Percentiles rank a stretch among this genome's conserved stretches.
Conservation (phyloP, 1,140 invertebrate species). For the Bilobella aurantiaca region DNA sequence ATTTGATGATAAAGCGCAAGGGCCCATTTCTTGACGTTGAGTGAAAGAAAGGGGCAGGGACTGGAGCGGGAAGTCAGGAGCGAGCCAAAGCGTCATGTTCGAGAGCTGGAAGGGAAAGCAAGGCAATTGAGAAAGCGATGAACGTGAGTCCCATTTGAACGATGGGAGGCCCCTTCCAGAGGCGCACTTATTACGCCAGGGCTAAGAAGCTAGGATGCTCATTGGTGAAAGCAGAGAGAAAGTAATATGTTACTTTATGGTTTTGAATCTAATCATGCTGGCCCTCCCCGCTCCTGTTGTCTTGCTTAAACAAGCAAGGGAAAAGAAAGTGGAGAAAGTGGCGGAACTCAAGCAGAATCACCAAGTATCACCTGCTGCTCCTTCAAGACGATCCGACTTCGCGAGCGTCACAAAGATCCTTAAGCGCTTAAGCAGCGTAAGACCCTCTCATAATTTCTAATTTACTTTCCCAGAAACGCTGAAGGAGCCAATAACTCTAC, state of each 20-base stretch:
- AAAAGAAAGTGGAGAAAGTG: no score
- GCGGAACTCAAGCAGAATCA: background rate
- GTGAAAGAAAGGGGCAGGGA: background rate
- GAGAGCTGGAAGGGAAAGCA: background rate
- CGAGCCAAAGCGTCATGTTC: background rate
- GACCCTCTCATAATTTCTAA: background rate
- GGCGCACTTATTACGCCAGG: background rate
- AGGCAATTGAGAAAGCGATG: background rate
- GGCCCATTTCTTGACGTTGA: no score
- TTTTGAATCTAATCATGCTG: constrained; percentile 5
- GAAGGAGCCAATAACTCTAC: no score
- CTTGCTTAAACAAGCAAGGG: background rate
- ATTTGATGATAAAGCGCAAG: no score
- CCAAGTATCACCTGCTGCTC: background rate
- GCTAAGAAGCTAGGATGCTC: background rate
- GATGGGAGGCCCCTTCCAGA: background rate
- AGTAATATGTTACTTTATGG: constrained; percentile 1
- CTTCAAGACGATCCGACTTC: background rate
- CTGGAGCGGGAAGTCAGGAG: background rate
- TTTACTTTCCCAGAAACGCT: no score
- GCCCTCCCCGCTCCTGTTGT: background rate
- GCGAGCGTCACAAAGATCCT: background rate
- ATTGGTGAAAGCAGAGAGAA: background rate
- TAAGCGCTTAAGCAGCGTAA: background rate
- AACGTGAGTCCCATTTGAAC: background rate